These are phyloP conservation scores for Engraulis encrasicolus DNA, from an alignment of 2,113 vertebrate genomes.

Conservation along the genomic window DNA sequence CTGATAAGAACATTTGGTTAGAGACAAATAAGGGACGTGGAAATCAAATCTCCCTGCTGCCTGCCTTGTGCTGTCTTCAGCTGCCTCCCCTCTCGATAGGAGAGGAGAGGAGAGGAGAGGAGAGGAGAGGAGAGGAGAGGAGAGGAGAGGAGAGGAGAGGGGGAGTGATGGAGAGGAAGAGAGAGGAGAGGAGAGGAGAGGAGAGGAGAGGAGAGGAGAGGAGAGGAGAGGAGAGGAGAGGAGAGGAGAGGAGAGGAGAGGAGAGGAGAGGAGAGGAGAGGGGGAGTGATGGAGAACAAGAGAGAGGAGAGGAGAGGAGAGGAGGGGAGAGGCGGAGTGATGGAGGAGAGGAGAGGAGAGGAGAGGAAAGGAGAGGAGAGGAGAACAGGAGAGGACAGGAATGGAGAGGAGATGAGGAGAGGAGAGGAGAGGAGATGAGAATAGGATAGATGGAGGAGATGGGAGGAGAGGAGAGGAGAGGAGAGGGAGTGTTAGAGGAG, in stretches of 20 bases:
- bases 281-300: neutral
- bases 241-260: neutral
- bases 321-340: too few relatives aligned
- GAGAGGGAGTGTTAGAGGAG: neutral
- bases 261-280: too few relatives aligned
- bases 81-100: neutral
- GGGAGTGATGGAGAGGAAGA: neutral
- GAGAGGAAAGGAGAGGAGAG: neutral
- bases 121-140: neutral
- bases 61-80: neutral
- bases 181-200: neutral
- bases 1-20: conserved; percentile 63
- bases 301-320: neutral
- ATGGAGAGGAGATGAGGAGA: neutral
- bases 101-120: neutral
- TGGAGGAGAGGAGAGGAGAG: neutral
- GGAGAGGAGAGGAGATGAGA: neutral
- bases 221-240: neutral
- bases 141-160: neutral
- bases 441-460: neutral
- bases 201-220: neutral
- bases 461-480: neutral
- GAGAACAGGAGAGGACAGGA: neutral
- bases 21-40: conserved; percentile 52
- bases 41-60: conserved; percentile 16